Base-by-base conservation (phyloP, 2,888 invertebrate genomes). In the Heliconius cydno region DNA sequence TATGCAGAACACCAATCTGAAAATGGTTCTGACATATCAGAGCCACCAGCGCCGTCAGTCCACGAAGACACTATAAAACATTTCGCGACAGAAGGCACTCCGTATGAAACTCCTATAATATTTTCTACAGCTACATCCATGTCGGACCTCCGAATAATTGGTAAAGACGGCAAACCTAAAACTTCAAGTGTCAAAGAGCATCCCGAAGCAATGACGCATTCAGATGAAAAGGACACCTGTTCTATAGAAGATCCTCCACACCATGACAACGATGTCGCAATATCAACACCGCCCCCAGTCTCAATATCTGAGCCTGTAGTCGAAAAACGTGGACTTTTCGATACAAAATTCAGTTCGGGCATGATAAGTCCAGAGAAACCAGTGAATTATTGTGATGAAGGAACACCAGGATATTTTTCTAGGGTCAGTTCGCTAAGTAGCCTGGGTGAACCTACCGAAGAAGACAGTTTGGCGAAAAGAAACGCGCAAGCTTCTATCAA, bases 61-160 rank as follows among this genome's bases (percentile, higher is more conserved):
- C 96, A 97, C 85, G 97, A 97, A 83, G 98, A 99, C 87, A 97
- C 98, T 0, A 96, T 98, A 9, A 98, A 98, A 90, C 98, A 98
- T 76, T 99, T 98, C 90, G 98, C 97, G 87, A 98, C 98, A 0
- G 99, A 99, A 92, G 98, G 98, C 41, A 98, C 99, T 0, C 98
- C 98, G 0, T 97, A 97, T 86, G 97, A 97, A 90, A 97, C 97
- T 0, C 97, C 97, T 0, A 96, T 96, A 82, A 97, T 97, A 85
- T 97, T 98, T 90, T 98, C 98, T 0, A 98, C 97, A 12, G 98
- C 98, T 0, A 98, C 98, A 0, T 98, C 98, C 0, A 97, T 98
- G 95, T 98, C 97, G 0, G 98, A 99, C 91, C 94, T 99, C 57
- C 94, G 97, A 25, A 93, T 96, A 13, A 94, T 95, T 74, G 94